Evolutionary conservation across 2,888 invertebrate species (phyloP).

Genomic region (Eurytoma adleriae): DNA sequence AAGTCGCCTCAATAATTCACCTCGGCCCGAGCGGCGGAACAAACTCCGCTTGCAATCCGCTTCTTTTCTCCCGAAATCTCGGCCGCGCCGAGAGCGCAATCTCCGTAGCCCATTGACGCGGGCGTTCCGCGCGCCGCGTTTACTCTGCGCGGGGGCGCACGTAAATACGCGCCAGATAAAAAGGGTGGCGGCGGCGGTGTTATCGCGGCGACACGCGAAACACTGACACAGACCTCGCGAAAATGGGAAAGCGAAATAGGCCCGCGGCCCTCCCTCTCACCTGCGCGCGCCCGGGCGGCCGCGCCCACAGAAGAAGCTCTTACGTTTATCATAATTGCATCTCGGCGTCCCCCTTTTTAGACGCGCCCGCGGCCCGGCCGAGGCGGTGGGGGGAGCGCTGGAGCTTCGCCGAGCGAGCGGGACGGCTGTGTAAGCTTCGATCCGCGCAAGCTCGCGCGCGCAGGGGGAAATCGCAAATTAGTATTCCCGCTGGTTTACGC

Average conservation of each 20-base stretch:
- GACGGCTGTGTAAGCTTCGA: constrained; percentile 10
- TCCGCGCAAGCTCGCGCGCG: neutral
- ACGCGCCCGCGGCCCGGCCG: constrained; percentile 21
- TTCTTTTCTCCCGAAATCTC: too few species aligned
- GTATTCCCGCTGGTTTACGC: constrained; percentile 57
- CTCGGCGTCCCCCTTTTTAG: constrained; percentile 56
- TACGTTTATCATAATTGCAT: constrained; percentile 74
- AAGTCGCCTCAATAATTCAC: too few species aligned
- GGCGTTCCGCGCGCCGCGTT: too few species aligned
- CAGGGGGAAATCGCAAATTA: constrained; percentile 57
- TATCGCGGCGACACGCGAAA: neutral
- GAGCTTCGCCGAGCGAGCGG: neutral
- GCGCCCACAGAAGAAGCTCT: constrained; percentile 67
- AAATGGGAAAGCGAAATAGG: too few species aligned
- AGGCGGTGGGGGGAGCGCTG: neutral
- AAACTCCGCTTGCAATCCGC: too few species aligned
- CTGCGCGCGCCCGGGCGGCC: constrained; percentile 55
- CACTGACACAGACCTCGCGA: too few species aligned
- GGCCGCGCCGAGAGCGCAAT: neutral
- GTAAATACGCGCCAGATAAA: neutral
- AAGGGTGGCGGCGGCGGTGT: neutral
- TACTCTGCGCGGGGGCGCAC: too few species aligned
- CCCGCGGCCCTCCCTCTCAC: too few species aligned
- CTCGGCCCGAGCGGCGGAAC: too few species aligned
- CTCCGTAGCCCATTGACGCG: constrained; percentile 3